These are phyloP conservation scores for Meles meles DNA, from an alignment of 2,113 vertebrate genomes.

Conservation along the genomic window DNA sequence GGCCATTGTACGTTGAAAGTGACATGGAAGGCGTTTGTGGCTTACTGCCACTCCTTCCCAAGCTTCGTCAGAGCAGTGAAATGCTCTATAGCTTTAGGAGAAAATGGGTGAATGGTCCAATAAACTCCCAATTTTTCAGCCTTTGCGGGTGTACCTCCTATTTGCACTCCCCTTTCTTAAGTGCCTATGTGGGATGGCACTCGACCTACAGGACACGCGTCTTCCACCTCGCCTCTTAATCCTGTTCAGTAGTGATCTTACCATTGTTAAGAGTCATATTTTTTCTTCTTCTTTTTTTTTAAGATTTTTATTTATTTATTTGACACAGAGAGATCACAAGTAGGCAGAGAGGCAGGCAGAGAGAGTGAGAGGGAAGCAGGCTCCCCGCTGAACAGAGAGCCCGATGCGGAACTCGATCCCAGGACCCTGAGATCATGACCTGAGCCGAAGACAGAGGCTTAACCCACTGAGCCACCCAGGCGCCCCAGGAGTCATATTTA, in stretches of 20 bases:
- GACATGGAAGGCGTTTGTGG: accelerated
- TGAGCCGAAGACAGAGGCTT: too few relatives aligned
- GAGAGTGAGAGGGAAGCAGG: too few relatives aligned
- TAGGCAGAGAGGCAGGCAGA: too few relatives aligned
- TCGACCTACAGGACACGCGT: neutral
- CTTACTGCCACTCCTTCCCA: neutral
- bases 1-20: neutral
- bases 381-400: too few relatives aligned
- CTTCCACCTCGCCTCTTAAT: neutral
- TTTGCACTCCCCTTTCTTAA: neutral
- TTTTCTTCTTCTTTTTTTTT: neutral
- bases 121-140: neutral
- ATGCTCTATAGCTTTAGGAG: neutral
- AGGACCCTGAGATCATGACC: too few relatives aligned
- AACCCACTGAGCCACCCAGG: too few relatives aligned
- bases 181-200: neutral
- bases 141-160: neutral
- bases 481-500: neutral
- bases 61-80: neutral
- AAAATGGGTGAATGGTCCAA: neutral
- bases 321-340: too few relatives aligned
- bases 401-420: too few relatives aligned
- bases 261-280: neutral
- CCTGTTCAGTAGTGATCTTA: neutral
- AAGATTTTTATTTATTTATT: too few relatives aligned